Evolutionary conservation across 2,113 vertebrate genomes (phyloP), one percentile per base, ranked within the genome.

Genomic region (Sebastes schlegelii): DNA sequence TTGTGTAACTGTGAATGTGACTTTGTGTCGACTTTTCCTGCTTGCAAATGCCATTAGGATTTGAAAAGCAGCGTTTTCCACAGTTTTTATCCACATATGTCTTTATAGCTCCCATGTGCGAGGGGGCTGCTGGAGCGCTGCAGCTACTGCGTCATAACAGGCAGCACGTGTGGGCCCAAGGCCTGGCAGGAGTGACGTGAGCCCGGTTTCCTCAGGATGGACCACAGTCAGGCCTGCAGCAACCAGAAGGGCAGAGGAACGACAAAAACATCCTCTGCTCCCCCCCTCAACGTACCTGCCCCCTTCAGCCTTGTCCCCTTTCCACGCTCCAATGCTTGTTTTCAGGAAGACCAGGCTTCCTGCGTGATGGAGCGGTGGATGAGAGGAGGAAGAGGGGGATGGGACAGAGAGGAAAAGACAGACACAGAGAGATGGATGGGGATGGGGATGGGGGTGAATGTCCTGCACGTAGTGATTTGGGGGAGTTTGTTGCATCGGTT

Each of bases 201-300:
- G 83, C 81, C 80, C 16, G 12, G 85, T 81, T 95, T 96, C 95
- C 95, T 95, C 94, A 96, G 95, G 95, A 96, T 95, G 94, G 89
- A 94, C 85, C 21, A 83, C 77, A 86, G 72, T 70, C 70, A 86
- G 88, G 91, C 86, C 86, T 82, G 80, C 87, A 82, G 90, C 80
- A 77, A 91, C 87, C 91, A 85, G 81, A 82, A 80, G 86, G 86
- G 82, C 84, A 43, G 78, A 75, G 69, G 84, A 90, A 89, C 11
- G 92, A 93, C 94, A 93, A 91, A 94, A 96, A 96, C 95, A 96
- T 96, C 96, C 95, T 96, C 91, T 88, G 63, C 63, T 12, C 68
- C 69, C 83, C 87, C 76, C 14, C 42, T 34, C 34, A 34, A 66
- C 82, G 42, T 87, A 94, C 88, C 80, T 88, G 76, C 84, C 85